phyloP scores from a whole-genome alignment of 2,888 invertebrate species.

The Cantharis flavilabris region DNA sequence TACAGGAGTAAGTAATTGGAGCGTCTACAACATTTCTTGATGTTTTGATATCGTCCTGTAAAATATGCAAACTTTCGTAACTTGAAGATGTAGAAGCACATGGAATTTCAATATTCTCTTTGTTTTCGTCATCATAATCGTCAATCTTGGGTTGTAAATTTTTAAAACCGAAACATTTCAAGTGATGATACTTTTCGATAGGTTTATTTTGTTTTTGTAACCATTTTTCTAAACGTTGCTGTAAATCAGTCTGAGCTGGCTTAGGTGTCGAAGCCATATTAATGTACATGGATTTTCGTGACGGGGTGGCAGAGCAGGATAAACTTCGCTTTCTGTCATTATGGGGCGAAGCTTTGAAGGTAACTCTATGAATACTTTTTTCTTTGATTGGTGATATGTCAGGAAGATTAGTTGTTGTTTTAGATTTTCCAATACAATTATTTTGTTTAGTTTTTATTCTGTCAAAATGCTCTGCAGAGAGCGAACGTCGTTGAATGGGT shows the following conservation, averaged over 20 bases:
- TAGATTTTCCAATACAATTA: neutral
- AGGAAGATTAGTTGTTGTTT: neutral
- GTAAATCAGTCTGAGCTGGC: constrained; percentile 48
- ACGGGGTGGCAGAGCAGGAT: neutral
- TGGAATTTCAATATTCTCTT: constrained; percentile 58
- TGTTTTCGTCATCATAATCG: constrained; percentile 56
- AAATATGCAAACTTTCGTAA: constrained; percentile 43
- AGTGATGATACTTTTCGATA: constrained; percentile 57
- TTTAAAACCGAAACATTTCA: constrained; percentile 57
- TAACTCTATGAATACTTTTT: neutral
- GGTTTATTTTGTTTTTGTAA: constrained; percentile 59
- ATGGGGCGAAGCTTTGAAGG: neutral
- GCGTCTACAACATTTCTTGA: neutral
- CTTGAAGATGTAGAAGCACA: constrained; percentile 51
- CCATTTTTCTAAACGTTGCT: constrained; percentile 58
- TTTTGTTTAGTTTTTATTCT: neutral
- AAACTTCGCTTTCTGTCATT: neutral
- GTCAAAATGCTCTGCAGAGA: neutral
- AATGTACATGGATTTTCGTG: neutral
- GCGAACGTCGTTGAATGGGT: neutral
- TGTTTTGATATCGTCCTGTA: no score
- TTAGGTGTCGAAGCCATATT: neutral
- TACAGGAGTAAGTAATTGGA: constrained; percentile 43
- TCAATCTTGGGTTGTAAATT: neutral
- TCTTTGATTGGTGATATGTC: neutral